Conservation (phyloP, 2,113 vertebrate species). For the Apistogramma diplotaenia region DNA sequence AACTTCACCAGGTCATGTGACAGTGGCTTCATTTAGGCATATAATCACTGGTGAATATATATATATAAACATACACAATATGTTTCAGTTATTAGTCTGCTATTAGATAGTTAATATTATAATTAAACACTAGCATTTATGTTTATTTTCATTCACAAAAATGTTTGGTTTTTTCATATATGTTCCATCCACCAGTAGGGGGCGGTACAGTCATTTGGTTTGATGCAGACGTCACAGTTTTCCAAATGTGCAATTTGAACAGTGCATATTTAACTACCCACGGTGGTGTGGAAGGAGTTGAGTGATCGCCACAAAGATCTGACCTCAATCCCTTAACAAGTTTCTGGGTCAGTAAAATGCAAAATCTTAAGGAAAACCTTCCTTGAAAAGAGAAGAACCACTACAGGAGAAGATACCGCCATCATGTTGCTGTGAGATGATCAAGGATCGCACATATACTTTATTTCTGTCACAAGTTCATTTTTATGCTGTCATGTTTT, state of each 20-base stretch:
- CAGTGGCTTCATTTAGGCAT: no score
- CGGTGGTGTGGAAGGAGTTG: background rate
- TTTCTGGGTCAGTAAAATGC: background rate
- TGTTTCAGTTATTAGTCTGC: background rate
- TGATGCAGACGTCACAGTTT: background rate
- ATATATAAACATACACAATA: no score
- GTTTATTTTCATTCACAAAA: background rate
- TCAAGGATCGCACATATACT: background rate
- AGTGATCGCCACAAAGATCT: background rate
- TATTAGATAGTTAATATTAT: background rate
- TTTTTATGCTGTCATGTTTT: background rate
- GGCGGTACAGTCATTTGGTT: background rate
- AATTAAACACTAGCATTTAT: background rate
- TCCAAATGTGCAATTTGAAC: background rate
- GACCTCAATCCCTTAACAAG: background rate
- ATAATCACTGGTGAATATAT: no score
- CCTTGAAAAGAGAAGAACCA: background rate
- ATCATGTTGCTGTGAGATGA: background rate
- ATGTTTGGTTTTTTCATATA: background rate
- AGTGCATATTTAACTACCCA: background rate
- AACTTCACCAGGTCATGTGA: no score
- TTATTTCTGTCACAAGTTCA: background rate
- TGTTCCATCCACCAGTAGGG: conserved; percentile 23
- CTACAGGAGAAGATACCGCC: background rate
- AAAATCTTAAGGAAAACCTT: background rate